A percentile compares a stretch with the other conserved stretches of the same genome.
Conservation (phyloP, 2,797 vertebrate species). For the Halcyon smyrnensis region DNA sequence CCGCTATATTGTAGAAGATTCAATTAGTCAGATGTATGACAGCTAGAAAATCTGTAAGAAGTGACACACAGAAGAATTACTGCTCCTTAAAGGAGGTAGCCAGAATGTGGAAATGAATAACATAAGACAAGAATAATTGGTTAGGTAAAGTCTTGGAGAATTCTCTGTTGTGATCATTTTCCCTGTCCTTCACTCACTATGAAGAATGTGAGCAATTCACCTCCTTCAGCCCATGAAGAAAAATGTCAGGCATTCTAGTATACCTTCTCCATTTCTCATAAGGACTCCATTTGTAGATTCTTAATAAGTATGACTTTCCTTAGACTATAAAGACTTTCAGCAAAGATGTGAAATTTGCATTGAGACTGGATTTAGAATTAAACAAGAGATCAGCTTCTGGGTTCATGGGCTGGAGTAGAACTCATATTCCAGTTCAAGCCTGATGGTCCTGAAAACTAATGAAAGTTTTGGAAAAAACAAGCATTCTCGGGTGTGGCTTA, state of each 20-base stretch:
- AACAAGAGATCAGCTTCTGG: not conserved
- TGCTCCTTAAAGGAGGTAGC: not conserved
- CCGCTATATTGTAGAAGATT: not conserved
- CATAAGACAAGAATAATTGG: not conserved
- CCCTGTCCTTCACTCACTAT: not conserved
- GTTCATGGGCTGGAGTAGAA: not conserved
- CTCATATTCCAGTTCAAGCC: not conserved
- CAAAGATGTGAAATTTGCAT: not conserved
- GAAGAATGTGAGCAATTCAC: not conserved
- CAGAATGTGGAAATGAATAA: not conserved
- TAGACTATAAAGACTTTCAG: not conserved
- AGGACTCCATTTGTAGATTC: not conserved
- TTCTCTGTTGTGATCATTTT: not conserved
- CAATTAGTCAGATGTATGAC: not conserved
- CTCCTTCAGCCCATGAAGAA: not conserved
- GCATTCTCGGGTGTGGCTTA: not conserved
- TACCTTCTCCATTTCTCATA: not conserved
- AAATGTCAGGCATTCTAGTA: not conserved
- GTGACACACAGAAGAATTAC: not conserved
- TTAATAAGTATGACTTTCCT: not conserved
- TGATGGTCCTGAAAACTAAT: not conserved
- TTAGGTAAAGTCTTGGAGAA: not conserved
- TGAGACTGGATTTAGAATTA: not conserved
- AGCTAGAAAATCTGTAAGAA: not conserved
- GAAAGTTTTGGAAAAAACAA: not conserved